These are phyloP conservation scores for Polymixis lichenea DNA, from an alignment of 2,888 invertebrate species.

Conservation along the genomic window DNA sequence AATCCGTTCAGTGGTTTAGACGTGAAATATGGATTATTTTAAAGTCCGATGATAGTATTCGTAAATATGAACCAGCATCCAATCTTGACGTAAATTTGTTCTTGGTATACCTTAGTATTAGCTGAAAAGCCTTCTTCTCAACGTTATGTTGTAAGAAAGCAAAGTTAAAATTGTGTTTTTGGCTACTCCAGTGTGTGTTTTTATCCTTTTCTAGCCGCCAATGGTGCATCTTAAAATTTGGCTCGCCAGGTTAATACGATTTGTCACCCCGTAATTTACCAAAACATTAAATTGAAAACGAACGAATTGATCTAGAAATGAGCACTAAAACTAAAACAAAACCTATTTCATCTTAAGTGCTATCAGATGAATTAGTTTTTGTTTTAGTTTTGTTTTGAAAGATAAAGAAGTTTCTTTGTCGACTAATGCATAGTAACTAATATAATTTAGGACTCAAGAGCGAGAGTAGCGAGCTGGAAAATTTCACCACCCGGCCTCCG, in stretches of 20 bases:
- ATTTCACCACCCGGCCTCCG: not conserved
- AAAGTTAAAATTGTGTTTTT: no score
- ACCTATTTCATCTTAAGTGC: not conserved
- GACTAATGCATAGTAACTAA: not conserved
- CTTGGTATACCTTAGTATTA: not conserved
- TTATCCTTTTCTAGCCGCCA: no score
- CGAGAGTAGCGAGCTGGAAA: not conserved
- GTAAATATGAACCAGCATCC: not conserved
- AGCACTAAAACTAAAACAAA: no score
- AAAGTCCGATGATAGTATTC: not conserved
- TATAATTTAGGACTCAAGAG: no score
- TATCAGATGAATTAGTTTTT: not conserved
- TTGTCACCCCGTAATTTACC: not conserved
- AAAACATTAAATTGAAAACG: not conserved
- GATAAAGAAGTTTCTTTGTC: not conserved
- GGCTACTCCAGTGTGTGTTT: no score
- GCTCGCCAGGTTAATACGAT: not conserved
- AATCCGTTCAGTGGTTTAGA: no score
- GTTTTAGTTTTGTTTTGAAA: no score
- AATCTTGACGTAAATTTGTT: not conserved
- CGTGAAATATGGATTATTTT: not conserved
- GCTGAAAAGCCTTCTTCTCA: not conserved
- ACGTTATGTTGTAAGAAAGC: no score
- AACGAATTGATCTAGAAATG: not conserved
- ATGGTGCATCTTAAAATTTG: no score